Conservation (phyloP, 2,888 invertebrate genomes). For the Oxytorus armatus region DNA sequence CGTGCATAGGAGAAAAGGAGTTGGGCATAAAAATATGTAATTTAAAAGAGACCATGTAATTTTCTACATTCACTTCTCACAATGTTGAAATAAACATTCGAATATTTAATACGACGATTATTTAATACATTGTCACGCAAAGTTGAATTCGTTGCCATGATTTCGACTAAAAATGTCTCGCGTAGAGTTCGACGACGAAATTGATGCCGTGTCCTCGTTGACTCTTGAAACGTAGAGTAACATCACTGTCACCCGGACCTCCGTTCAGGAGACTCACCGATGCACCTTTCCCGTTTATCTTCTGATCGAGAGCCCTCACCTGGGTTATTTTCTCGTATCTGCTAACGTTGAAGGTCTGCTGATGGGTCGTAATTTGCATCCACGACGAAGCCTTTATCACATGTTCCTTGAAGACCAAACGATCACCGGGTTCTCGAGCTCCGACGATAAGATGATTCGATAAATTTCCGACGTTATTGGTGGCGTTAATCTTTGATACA, state of each 20-base stretch:
- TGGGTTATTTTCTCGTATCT: slow-evolving; percentile 77
- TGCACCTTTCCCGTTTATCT: slow-evolving; percentile 82
- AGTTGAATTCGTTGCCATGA: too few species aligned
- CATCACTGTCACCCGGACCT: slow-evolving; percentile 78
- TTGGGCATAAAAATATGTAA: too few species aligned
- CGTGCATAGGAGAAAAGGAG: too few species aligned
- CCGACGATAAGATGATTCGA: slow-evolving; percentile 64
- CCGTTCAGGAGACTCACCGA: slow-evolving; percentile 80
- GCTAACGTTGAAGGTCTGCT: slow-evolving; percentile 70
- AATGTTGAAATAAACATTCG: too few species aligned
- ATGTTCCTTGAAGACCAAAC: slow-evolving; percentile 41
- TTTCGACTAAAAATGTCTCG: not conserved
- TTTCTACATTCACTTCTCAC: too few species aligned
- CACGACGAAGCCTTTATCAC: not conserved
- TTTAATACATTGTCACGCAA: too few species aligned
- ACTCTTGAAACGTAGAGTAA: slow-evolving; percentile 83
- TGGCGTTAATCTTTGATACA: not conserved
- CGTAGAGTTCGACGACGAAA: slow-evolving; percentile 69
- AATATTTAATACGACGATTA: too few species aligned
- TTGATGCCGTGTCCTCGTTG: slow-evolving; percentile 82
- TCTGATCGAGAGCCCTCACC: slow-evolving; percentile 81
- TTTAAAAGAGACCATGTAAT: too few species aligned
- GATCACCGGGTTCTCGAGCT: slow-evolving; percentile 55
- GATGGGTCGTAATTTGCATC: slow-evolving; percentile 62
- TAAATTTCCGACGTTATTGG: slow-evolving; percentile 10